Conservation (phyloP, 1,140 invertebrate species). For the Rhagoletis zephyria region DNA sequence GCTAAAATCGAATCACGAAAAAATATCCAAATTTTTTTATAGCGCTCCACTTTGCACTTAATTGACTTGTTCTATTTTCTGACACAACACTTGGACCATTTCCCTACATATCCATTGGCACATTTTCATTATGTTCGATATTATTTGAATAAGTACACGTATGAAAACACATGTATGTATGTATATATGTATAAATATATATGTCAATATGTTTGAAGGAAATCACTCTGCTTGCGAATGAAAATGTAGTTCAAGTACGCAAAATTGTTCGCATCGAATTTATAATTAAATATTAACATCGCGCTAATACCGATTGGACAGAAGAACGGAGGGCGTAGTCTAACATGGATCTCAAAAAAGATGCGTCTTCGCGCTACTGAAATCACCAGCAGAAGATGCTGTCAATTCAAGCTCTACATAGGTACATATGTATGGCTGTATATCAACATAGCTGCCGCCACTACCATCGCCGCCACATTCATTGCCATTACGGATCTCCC, state of each 20-base stretch:
- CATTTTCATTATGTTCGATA: conserved; percentile 38
- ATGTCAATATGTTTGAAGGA: neutral
- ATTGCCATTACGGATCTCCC: neutral
- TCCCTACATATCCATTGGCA: conserved; percentile 23
- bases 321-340: neutral
- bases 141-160: neutral
- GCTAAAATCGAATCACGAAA: neutral
- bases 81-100: conserved; percentile 48
- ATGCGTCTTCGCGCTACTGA: neutral
- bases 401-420: neutral
- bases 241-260: conserved; percentile 47
- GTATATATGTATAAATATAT: neutral
- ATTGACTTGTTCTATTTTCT: conserved; percentile 45
- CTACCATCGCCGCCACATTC: neutral
- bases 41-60: conserved; percentile 1
- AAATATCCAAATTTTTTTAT: neutral
- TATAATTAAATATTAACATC: conserved; percentile 36
- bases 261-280: neutral
- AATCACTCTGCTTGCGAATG: conserved; percentile 1
- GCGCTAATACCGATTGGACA: neutral
- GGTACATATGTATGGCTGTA: no score
- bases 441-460: neutral
- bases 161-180: neutral
- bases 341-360: neutral
- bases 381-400: conserved; percentile 2